Base-by-base conservation (phyloP, 1,140 invertebrate genomes). In the Drosophila burlai region DNA sequence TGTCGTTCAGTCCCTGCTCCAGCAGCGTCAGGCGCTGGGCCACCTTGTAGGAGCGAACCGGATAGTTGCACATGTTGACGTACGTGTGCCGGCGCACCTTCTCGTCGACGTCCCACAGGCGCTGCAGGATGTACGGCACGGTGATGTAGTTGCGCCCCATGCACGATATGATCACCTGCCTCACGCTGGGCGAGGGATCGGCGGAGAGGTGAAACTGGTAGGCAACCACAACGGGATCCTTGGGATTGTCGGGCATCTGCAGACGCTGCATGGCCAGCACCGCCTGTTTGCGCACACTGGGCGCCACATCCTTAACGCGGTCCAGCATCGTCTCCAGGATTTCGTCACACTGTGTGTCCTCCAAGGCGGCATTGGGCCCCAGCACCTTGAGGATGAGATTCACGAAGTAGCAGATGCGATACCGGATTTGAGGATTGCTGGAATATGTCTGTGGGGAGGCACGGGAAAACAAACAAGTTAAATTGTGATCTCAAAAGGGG, bases 221-320 rank as follows among this genome's bases (percentile, higher is more conserved):
- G 1, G 96, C 95, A 89, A 95, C 95, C 6, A 97, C 96, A 1
- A 98, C 95, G 15, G 95, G 95, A 93, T 97, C 98, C 55, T 96
- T 94, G 16, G 95, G 94, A 83, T 97, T 95, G 29, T 94, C 93
- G 0, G 97, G 97, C 80, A 97, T 96, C 93, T 98, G 97, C 5
- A 98, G 93, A 43, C 97, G 94, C 24, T 96, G 95, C 18, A 98
- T 93, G n/a, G 97, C 97, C 34, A 95, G 86, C 1, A 97, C 95
- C 16, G 97, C 97, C 85, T 97, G 96, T 42, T 95, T 95, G 45
- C 97, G 93, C 1, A 98, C 96, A 69, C 95, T 94, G 6, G 96
- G 94, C 45, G 85, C 60, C 10, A 86, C 57, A 52, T 94, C 94
- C 77, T 94, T 93, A 6, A 97, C 93, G 40, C 96, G 90, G 31